These are phyloP conservation scores for Parauchenoglanis ngamensis DNA, from an alignment of 2,797 vertebrate genomes.

Conservation along the genomic window DNA sequence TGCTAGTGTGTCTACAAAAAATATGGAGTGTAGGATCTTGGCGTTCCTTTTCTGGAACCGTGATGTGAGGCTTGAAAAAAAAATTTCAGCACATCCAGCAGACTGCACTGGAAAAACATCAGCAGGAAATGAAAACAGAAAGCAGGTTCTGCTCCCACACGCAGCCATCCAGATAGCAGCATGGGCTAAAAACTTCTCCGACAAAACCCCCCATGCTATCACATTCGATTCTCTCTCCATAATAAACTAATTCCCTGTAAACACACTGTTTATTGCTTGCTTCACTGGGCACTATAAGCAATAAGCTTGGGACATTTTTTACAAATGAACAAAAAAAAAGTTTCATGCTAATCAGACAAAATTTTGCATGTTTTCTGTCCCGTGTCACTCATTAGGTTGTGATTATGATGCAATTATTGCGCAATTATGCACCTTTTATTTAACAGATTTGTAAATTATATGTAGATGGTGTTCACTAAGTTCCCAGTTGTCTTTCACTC, in stretches of 20 bases:
- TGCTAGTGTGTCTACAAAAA: slow-evolving; percentile 18
- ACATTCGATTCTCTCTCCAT: neutral
- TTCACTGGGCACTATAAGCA: neutral
- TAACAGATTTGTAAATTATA: slow-evolving; percentile 12
- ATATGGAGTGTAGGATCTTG: neutral
- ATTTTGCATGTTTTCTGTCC: slow-evolving; percentile 13
- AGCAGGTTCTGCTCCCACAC: slow-evolving; percentile 26
- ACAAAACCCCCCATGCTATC: neutral
- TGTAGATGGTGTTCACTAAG: slow-evolving; percentile 5
- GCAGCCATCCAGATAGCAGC: slow-evolving; percentile 21
- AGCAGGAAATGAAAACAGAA: slow-evolving; percentile 44
- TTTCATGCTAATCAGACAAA: slow-evolving; percentile 19
- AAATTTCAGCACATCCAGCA: slow-evolving; percentile 6
- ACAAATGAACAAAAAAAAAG: neutral
- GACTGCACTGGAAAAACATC: slow-evolving; percentile 36
- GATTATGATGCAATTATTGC: slow-evolving; percentile 26
- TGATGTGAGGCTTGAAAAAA: slow-evolving; percentile 26
- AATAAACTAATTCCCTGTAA: neutral
- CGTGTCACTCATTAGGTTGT: slow-evolving; percentile 7
- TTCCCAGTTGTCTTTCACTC: slow-evolving; percentile 30
- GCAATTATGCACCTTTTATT: slow-evolving; percentile 28
- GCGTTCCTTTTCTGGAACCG: slow-evolving; percentile 27
- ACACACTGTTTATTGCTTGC: neutral
- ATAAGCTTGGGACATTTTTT: neutral
- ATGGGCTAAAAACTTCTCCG: neutral